Conservation (phyloP, 2,888 invertebrate species). For the Globia sparganii region DNA sequence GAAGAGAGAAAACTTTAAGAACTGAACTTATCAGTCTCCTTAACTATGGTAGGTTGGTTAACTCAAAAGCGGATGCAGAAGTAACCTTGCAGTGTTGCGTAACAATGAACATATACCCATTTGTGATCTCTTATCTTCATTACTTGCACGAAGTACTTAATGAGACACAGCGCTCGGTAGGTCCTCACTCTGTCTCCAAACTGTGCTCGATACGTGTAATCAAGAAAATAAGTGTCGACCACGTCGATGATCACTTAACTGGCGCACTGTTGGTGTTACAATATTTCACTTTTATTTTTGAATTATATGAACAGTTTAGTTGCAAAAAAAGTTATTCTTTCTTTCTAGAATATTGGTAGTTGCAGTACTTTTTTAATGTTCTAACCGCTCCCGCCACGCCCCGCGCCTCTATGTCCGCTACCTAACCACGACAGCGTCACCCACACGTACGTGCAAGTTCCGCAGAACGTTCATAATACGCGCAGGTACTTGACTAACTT, state of each 20-base stretch:
- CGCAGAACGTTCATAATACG: conserved; percentile 33
- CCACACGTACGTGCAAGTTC: neutral
- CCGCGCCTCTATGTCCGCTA: neutral
- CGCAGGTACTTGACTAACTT: conserved; percentile 43
- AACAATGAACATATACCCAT: neutral
- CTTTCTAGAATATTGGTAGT: neutral
- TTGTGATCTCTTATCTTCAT: neutral
- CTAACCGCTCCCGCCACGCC: neutral
- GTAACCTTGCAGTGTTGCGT: neutral
- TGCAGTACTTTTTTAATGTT: no score
- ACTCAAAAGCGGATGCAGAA: neutral
- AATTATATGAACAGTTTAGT: neutral
- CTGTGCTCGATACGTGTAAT: neutral
- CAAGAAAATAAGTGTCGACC: neutral
- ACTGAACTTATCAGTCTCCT: neutral
- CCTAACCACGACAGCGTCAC: neutral
- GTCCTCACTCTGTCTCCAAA: neutral
- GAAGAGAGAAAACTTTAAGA: neutral
- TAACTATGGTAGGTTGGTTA: neutral
- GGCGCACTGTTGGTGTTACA: neutral
- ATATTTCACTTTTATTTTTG: neutral
- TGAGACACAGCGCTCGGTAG: neutral
- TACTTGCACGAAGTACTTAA: neutral
- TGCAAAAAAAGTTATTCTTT: neutral
- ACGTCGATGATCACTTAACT: neutral